Evolutionary conservation across 2,888 invertebrate species (phyloP), one percentile per base, ranked within the genome.

Genomic region (Diploptera punctata): DNA sequence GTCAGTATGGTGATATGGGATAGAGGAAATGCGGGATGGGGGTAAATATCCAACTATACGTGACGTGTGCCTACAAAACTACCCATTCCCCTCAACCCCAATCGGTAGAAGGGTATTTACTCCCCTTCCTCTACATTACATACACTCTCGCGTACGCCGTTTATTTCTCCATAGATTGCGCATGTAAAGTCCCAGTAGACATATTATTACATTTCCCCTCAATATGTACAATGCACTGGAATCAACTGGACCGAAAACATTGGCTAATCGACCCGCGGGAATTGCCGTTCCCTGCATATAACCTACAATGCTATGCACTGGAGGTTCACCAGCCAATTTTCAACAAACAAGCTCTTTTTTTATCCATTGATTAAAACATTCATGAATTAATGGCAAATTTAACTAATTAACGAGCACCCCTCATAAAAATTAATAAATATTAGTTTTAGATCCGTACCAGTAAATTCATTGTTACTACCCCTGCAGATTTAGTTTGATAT

Each of bases 151-250:
- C 43, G 44, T 26, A n/a, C 9, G 29, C 38, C 47, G 47, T 65
- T 65, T 44, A 65, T 44, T 65, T 65, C 65, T 47, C 21, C 65
- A 65, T 65, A 26, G 65, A 16, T 65, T 44, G 65, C 44, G 44
- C 44, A 65, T 65, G 61, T 9, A 26, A 9, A n/a, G 4, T 65
- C 65, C 65, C 65, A 29, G 26, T 10, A 65, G 65, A 65, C 65
- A 38, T 65, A 65, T 65, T 65, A 65, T 65, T 65, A 65, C 65
- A 65, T 65, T 65, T 29, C 65, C n/a, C 65, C 65, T 47, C 65
- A 65, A 65, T 65, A 65, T 65, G 65, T 47, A 65, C 65, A 65
- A 65, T 38, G 61, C 61, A 38, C 61, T 33, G 61, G 38, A n/a
- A n/a, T 43, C 65, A 47, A 47, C 26, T 29, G n/a, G 47, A 65